These are phyloP conservation scores for Oncopodura yosiiana DNA, from an alignment of 1,140 invertebrate genomes.

Conservation along the genomic window DNA sequence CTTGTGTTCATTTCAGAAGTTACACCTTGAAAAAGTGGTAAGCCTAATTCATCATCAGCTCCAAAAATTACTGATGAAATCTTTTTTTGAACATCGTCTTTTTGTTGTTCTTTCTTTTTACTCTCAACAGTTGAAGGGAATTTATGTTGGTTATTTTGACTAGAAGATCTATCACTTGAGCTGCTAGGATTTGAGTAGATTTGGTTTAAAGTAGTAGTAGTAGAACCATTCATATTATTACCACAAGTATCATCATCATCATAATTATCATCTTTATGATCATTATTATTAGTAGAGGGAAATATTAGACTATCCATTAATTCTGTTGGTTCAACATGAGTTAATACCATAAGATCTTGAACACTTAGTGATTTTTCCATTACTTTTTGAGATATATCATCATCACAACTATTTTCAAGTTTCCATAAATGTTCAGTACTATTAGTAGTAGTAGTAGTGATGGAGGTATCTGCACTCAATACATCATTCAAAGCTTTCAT, in stretches of 20 bases:
- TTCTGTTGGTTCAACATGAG: constrained; percentile 56
- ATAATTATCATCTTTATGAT: background rate
- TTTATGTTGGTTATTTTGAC: background rate
- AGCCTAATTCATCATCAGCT: constrained; percentile 19
- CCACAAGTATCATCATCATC: constrained; percentile 10
- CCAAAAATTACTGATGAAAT: constrained; percentile 7
- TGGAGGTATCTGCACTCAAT: too few species aligned
- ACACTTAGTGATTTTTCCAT: constrained; percentile 61
- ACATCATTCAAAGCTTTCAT: too few species aligned
- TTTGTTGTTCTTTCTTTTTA: background rate
- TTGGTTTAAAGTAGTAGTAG: background rate
- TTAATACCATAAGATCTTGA: constrained; percentile 62
- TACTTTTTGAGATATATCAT: constrained; percentile 57
- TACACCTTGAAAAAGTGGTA: constrained; percentile 18
- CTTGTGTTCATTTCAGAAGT: constrained; percentile 6
- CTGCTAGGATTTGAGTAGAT: background rate
- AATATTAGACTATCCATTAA: constrained; percentile 42
- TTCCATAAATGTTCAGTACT: too few species aligned
- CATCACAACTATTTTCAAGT: constrained; percentile 39
- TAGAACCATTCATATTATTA: background rate
- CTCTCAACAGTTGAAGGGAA: too few species aligned
- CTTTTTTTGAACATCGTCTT: background rate
- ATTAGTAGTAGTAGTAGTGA: too few species aligned
- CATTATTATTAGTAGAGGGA: constrained; percentile 46
- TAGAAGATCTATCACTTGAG: background rate